phyloP scores from a whole-genome alignment of 2,797 vertebrate species.

The Danio jaintianensis region DNA sequence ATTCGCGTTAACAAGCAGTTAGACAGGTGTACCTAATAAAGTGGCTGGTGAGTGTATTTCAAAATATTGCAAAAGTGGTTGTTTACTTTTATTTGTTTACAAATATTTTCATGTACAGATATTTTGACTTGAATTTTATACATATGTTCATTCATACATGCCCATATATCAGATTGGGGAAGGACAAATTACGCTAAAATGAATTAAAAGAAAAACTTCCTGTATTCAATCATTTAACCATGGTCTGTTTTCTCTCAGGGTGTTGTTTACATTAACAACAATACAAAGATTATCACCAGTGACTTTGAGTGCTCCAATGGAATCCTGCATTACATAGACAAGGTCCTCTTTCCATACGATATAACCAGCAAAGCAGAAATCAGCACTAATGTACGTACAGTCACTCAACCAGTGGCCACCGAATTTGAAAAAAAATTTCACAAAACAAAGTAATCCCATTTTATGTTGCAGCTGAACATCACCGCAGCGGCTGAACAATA shows the following conservation, averaged over 20 bases:
- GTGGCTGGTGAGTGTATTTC: too few species aligned
- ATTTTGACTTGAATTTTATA: too few species aligned
- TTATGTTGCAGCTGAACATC: slow-evolving; percentile 81
- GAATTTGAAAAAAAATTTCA: background rate
- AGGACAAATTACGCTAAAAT: too few species aligned
- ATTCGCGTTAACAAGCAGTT: too few species aligned
- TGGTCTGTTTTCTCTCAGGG: slow-evolving; percentile 73
- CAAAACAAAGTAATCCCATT: background rate
- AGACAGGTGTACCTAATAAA: too few species aligned
- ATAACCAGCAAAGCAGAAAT: slow-evolving; percentile 52
- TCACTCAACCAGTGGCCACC: background rate
- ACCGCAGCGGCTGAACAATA: slow-evolving; percentile 79
- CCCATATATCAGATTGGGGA: too few species aligned
- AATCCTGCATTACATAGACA: slow-evolving; percentile 88
- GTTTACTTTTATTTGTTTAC: too few species aligned
- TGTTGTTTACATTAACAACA: slow-evolving; percentile 87
- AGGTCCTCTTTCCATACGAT: slow-evolving; percentile 78
- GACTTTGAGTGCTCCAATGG: slow-evolving; percentile 82
- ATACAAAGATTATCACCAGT: slow-evolving; percentile 78
- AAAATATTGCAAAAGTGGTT: too few species aligned
- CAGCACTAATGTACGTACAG: slow-evolving; percentile 34
- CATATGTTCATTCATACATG: too few species aligned
- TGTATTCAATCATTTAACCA: too few species aligned
- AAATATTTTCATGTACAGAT: too few species aligned
- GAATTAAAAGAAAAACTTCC: background rate